Evolutionary conservation across 2,888 invertebrate genomes (phyloP).

Genomic region (Chaetogeoica ovagalla): DNA sequence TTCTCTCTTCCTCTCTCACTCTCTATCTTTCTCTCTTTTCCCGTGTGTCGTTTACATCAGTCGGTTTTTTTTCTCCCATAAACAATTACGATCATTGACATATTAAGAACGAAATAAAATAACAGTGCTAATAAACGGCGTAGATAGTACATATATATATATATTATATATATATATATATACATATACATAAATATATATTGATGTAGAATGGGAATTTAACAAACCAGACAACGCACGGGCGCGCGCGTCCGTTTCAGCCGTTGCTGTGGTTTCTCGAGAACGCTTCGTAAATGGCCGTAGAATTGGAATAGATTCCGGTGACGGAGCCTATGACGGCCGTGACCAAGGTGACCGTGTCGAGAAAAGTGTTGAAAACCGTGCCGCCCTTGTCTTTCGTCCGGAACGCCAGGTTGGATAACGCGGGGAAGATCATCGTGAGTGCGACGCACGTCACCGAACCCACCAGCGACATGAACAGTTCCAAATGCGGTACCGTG

Average conservation of each 20-base stretch:
- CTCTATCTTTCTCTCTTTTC: too few species aligned
- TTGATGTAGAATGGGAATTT: neutral
- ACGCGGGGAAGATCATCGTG: conserved; percentile 84
- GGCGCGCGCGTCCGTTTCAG: neutral
- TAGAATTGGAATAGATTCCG: conserved; percentile 29
- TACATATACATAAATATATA: neutral
- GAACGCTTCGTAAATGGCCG: conserved; percentile 28
- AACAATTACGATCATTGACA: neutral
- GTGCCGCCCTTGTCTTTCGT: conserved; percentile 22
- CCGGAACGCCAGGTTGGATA: conserved; percentile 75
- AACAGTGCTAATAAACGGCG: neutral
- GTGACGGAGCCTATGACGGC: conserved; percentile 31
- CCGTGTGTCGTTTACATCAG: neutral
- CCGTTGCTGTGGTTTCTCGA: conserved; percentile 1
- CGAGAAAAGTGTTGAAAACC: neutral
- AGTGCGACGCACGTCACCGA: conserved; percentile 84
- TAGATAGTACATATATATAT: neutral
- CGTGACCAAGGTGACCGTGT: conserved; percentile 15
- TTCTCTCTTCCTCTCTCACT: too few species aligned
- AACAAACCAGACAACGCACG: neutral
- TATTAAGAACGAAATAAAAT: neutral
- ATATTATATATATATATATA: too few species aligned
- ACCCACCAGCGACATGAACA: conserved; percentile 89
- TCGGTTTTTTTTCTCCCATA: too few species aligned
- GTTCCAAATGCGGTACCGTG: conserved; percentile 77